Evolutionary conservation across 2,888 invertebrate species (phyloP), one percentile per base, ranked within the genome.

Genomic region (Archips xylosteana): DNA sequence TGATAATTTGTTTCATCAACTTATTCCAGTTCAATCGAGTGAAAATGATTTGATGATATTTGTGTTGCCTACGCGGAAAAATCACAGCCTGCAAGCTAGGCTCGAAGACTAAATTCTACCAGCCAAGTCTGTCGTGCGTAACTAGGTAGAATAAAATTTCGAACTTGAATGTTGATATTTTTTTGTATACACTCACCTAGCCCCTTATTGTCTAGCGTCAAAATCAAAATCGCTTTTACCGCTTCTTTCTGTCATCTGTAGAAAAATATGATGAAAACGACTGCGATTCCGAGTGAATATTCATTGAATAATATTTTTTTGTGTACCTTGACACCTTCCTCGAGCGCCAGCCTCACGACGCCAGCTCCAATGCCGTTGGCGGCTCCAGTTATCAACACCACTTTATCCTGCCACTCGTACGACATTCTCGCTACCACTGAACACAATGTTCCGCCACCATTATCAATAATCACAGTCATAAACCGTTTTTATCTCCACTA

Each of bases 351-450:
- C 32, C 71, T 77, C 5, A 79, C 77, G 5, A 81, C 64, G 4
- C 66, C 62, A n/a, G 81, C 77, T 2, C 83, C 83, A 45, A 82
- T 81, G 0, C 82, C 82, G 9, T 67, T 75, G 12, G 80, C 79
- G 1, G 79, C 83, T 3, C 83, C 83, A 2, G 83, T 83, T 4
- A 82, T 78, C 9, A 82, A 32, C 13, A 81, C 76, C 15, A 80
- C 75, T 45, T 77, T 80, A 39, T 78, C 73, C 67, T 76, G 74
- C 77, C 76, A 80, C n/a, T 77, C 64, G 73, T 77, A 77, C 12
- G 67, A 67, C 79, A 78, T 79, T 32, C 36, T 65, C 6, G 23
- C 47, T 32, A 32, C 9, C 32, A 63, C 47, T 63, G 47, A 63
- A 23, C 13, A 12, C 23, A 45, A 3, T 13, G 13, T n/a, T 42